Base-by-base conservation (phyloP, 2,888 invertebrate species). In the Busseola fusca region DNA sequence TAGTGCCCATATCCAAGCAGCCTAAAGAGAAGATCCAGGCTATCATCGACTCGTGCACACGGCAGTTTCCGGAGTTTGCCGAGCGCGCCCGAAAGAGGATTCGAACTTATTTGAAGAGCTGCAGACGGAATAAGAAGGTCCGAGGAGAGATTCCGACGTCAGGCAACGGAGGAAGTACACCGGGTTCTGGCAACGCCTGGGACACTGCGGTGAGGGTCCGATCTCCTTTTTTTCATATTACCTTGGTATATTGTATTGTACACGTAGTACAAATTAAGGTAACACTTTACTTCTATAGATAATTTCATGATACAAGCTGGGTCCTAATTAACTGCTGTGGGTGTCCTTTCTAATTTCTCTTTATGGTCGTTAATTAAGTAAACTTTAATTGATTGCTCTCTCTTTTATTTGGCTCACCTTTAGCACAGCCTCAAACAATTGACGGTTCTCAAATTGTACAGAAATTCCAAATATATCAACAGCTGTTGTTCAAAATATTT, bases 21-120 rank as follows among this genome's bases (percentile, higher is more conserved):
- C 99, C 99, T 14, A 99, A 99, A 92, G 99, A 99, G 92, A 99
- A 99, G 96, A 98, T 99, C 84, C 99, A 99, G 91, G 99, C 99
- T 30, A 99, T 99, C 91, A 98, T 99, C 81, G 99, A 99, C 92
- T 99, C 99, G 30, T 99, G 99, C 95, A 98, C 99, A 78, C 96
- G 99, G 86, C 99, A 99, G 96, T 99, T 99, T 91, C 99, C 99
- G 74, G 99, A 99, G 94, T 99, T 99, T 90, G 98, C 98, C 74
- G 99, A 99, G 91, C 97, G 99, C 74, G 98, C 99, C 74, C 97
- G 99, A 84, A 99, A 99, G 95, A 96, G 99, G 82, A 99, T 99
- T 91, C 96, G 99, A 84, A 99, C 99, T 69, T 99, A 99, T 93
- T 96, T 99, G 90, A 99, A 99, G 96, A 99, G 99, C 66, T 99